Percentiles rank a stretch among this genome's conserved stretches.
Evolutionary conservation across 2,113 vertebrate species (phyloP).

Genomic region (Cygnus buccinator): DNA sequence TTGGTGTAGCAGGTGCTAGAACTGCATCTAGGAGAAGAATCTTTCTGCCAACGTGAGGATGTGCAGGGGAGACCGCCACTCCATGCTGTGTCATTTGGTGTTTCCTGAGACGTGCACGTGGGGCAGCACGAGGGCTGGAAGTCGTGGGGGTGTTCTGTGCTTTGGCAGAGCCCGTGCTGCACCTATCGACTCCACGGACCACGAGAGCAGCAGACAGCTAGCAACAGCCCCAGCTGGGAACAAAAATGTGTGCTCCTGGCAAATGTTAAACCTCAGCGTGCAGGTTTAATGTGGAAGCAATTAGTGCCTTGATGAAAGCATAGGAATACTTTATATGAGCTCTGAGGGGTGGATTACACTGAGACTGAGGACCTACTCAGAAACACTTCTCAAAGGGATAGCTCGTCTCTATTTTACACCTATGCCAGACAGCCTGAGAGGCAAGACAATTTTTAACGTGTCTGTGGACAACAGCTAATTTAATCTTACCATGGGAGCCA

Average conservation of each 20-base stretch:
- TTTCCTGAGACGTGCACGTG: fast-evolving
- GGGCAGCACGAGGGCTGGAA: fast-evolving
- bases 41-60: background rate
- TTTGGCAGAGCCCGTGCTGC: fast-evolving
- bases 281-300: background rate
- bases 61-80: fast-evolving
- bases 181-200: background rate
- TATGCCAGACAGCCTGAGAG: background rate
- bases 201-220: background rate
- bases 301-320: background rate
- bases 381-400: background rate
- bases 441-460: background rate
- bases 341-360: background rate
- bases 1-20: background rate
- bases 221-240: background rate
- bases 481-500: background rate
- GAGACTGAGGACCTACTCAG: background rate
- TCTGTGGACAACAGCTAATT: background rate
- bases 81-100: background rate
- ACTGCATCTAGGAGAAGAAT: background rate
- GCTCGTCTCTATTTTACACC: background rate
- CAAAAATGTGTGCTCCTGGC: background rate
- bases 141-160: fast-evolving
- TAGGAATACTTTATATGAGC: background rate
- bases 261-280: background rate